phyloP scores from a whole-genome alignment of 2,888 invertebrate species.

The Criorhina ranunculi region DNA sequence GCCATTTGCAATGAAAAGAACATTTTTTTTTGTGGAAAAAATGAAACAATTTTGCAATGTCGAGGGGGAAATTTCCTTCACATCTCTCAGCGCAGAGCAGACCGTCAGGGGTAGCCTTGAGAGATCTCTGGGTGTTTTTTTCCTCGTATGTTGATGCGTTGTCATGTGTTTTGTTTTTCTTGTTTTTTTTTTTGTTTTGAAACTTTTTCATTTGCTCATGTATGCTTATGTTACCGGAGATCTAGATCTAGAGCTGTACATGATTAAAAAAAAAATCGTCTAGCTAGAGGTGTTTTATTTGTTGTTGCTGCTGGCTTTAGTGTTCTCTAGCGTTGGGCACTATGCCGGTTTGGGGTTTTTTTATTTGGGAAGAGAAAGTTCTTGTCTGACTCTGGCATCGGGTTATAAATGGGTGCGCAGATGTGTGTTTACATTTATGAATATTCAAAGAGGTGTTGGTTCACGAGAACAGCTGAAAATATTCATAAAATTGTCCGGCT shows the following conservation, averaged over 20 bases:
- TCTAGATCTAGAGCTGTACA: constrained; percentile 25
- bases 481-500: not conserved
- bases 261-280: not conserved
- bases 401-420: constrained; percentile 34
- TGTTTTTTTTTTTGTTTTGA: constrained; percentile 31
- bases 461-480: not conserved
- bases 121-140: constrained; percentile 11
- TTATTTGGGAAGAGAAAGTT: constrained; percentile 60
- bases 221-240: constrained; percentile 22
- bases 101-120: constrained; percentile 35
- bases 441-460: constrained; percentile 29
- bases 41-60: not conserved
- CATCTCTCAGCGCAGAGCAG: constrained; percentile 28
- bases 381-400: constrained; percentile 40
- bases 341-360: constrained; percentile 29
- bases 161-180: constrained; percentile 32
- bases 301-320: constrained; percentile 1
- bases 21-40: constrained; percentile 6
- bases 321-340: constrained; percentile 4
- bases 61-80: constrained; percentile 26
- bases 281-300: not conserved
- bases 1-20: constrained; percentile 26
- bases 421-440: constrained; percentile 33
- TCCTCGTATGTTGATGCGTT: constrained; percentile 40
- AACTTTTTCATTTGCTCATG: constrained; percentile 9